These are phyloP conservation scores for Anabacerthia variegaticeps DNA, from an alignment of 2,797 vertebrate genomes.

Conservation along the genomic window DNA sequence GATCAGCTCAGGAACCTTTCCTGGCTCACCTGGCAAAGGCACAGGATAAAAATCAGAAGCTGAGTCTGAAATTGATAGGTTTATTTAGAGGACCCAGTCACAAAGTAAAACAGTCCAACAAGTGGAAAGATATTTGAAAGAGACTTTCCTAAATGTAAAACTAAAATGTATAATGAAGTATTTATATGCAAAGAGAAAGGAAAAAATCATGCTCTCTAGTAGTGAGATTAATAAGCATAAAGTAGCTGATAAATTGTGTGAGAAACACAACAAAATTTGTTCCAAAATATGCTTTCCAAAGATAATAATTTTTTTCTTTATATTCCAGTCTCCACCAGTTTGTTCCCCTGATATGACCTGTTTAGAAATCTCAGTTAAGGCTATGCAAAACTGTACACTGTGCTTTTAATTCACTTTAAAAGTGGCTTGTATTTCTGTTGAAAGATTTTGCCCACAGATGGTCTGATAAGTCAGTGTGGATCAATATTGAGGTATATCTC, in stretches of 20 bases:
- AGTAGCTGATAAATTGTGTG: background rate
- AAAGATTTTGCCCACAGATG: background rate
- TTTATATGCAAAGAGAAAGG: background rate
- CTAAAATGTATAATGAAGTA: background rate
- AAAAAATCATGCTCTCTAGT: background rate
- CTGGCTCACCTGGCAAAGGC: background rate
- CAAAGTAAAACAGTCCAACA: background rate
- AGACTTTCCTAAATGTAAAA: background rate
- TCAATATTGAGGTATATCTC: background rate
- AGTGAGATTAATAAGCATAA: background rate
- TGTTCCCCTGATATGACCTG: background rate
- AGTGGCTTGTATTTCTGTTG: background rate
- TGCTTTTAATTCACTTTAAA: background rate
- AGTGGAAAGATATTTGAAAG: background rate
- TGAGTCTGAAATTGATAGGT: background rate
- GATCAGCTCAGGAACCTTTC: background rate
- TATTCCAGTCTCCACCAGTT: background rate
- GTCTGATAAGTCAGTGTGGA: background rate
- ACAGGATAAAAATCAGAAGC: background rate
- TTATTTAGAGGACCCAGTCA: background rate
- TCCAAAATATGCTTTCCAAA: background rate
- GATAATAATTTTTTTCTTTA: background rate
- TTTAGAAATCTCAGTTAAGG: background rate
- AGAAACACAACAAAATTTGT: background rate
- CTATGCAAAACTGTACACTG: background rate